Percentiles rank a stretch among this genome's conserved stretches.
These are phyloP conservation scores for Trachymyrmex cornetzi DNA, from an alignment of 1,140 invertebrate genomes.

Conservation along the genomic window DNA sequence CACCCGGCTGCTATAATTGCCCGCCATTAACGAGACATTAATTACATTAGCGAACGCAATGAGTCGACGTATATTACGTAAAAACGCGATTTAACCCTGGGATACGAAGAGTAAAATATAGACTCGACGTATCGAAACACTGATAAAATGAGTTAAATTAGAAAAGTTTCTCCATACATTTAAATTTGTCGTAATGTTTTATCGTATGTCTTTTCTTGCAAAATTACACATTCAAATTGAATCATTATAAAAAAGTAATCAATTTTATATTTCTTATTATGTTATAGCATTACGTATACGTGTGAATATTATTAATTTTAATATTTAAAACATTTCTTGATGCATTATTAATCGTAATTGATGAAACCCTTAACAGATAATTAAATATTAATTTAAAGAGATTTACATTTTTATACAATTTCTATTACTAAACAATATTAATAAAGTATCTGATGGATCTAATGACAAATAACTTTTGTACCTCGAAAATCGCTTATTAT, in stretches of 20 bases:
- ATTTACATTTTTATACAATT: not conserved
- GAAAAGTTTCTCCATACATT: not conserved
- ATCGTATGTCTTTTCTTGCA: not conserved
- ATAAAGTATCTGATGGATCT: not conserved
- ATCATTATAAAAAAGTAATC: not conserved
- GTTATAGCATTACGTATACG: not conserved
- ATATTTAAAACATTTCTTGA: not conserved
- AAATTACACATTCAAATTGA: not conserved
- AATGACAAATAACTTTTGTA: constrained; percentile 3
- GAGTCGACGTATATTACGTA: constrained; percentile 44
- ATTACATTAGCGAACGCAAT: constrained; percentile 64
- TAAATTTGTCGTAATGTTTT: not conserved
- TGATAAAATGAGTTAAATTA: constrained; percentile 15
- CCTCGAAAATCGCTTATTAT: not conserved
- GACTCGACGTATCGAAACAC: not conserved
- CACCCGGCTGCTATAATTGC: constrained; percentile 54
- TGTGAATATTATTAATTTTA: not conserved
- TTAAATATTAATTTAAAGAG: too few relatives aligned
- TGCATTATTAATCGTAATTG: not conserved
- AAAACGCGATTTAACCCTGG: constrained; percentile 38
- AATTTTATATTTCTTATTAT: not conserved
- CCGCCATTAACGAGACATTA: constrained; percentile 73
- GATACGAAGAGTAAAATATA: constrained; percentile 18
- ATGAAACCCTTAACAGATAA: not conserved
- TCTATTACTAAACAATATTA: constrained; percentile 9